Percentiles rank a stretch among this genome's conserved stretches.
Conservation (phyloP, 2,113 vertebrate species). For the Catagonus wagneri region DNA sequence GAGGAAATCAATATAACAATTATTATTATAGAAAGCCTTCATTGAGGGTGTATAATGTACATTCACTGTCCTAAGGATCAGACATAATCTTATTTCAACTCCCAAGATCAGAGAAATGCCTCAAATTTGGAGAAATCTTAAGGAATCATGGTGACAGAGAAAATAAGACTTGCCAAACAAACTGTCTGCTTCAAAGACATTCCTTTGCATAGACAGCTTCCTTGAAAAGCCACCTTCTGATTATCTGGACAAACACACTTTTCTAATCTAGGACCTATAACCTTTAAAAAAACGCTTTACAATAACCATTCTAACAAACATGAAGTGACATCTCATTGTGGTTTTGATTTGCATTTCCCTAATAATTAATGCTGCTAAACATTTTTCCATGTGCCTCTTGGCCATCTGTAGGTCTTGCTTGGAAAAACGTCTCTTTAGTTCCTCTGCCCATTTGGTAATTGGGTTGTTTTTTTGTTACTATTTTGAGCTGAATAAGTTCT, state of each 20-base stretch:
- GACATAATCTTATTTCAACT: not conserved
- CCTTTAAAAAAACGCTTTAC: not conserved
- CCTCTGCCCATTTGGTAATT: not conserved
- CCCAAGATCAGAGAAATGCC: not conserved
- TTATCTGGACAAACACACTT: not conserved
- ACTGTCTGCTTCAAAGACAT: not conserved
- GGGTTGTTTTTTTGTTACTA: not conserved
- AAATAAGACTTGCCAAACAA: not conserved
- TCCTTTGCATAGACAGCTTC: not conserved
- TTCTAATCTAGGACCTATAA: not conserved
- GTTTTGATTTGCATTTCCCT: not conserved
- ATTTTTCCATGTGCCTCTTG: not conserved
- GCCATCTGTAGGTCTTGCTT: not conserved
- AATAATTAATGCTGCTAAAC: not conserved
- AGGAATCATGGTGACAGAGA: not conserved
- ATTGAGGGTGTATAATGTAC: not conserved
- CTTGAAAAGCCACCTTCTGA: not conserved
- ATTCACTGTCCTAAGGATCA: not conserved
- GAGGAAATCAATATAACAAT: not conserved
- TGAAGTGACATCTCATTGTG: not conserved
- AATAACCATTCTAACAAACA: not conserved
- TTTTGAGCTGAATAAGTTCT: not conserved
- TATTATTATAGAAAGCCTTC: not conserved
- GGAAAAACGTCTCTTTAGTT: not conserved
- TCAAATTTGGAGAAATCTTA: not conserved